Evolutionary conservation across 1,140 invertebrate species (phyloP), one percentile per base, ranked within the genome.

Genomic region (Neodiprion virginianus): DNA sequence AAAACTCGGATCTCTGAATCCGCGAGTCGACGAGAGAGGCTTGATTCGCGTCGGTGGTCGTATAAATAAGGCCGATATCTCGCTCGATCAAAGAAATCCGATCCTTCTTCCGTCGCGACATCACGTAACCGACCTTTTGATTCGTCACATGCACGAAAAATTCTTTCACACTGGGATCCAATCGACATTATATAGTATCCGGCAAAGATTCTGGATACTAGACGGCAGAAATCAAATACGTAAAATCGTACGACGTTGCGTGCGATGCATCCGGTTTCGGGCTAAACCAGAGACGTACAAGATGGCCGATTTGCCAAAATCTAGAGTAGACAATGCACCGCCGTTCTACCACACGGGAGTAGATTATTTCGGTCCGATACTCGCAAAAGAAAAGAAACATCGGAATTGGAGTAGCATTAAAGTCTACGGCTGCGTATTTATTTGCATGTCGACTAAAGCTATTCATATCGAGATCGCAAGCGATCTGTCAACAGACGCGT

Each of bases 31-130:
- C 68, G 28, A 80, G 10, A 75, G 77, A 47, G 80, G 81, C 23
- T 14, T 89, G 7, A 69, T 89, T n/a, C 78, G 84, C 73, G 86
- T 88, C 49, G 87, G 86, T 23, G 87, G 88, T 21, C 74, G 88
- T 8, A 73, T 89, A 8, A 47, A 76, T 48, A 72, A 83, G 47
- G 77, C 88, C 2, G 40, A 79, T 23, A 71, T 88, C 3, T 72
- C 71, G 12, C 78, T 77, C 67, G 78, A 85, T 66, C 77, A 79
- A 28, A 85, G 85, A 76, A 85, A 88, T 79, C 88, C 88, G 1
- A 82, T 87, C n/a, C 72, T 89, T 49, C 74, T 85, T 47, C 81
- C 84, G 48, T 66, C 77, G n/a, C 81, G 79, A 21, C 77, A 84
- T 78, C 74, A 75, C 40, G 71, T 88, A 9, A 80, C 81, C 48